phyloP scores from a whole-genome alignment of 2,113 vertebrate genomes.

The Equus quagga region DNA sequence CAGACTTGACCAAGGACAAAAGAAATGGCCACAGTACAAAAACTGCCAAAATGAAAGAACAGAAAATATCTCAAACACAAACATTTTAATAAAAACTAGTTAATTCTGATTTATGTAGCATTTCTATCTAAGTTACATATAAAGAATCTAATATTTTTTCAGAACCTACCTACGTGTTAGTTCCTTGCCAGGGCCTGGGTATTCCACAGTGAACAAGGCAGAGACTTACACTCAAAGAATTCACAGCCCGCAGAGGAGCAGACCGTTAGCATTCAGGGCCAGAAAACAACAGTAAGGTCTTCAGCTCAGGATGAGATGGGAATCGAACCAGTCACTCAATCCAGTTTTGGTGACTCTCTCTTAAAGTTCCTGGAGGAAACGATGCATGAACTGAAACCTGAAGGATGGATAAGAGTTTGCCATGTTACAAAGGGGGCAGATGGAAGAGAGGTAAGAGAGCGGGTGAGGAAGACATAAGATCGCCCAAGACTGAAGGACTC shows the following conservation, averaged over 20 bases:
- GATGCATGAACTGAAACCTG: background rate
- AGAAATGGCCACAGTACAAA: background rate
- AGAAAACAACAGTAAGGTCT: background rate
- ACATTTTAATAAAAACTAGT: background rate
- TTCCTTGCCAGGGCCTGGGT: background rate
- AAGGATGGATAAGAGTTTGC: background rate
- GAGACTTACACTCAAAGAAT: background rate
- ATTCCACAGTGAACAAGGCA: background rate
- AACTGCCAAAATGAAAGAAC: background rate
- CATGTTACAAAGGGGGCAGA: background rate
- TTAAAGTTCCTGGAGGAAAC: background rate
- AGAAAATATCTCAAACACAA: background rate
- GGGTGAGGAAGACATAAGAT: background rate
- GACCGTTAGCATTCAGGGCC: background rate
- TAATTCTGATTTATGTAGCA: background rate
- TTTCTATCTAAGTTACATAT: background rate
- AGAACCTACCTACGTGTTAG: background rate
- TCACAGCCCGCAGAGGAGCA: background rate
- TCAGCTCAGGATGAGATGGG: background rate
- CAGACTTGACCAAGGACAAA: background rate
- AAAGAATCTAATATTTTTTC: conserved; percentile 17
- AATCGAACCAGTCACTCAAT: background rate
- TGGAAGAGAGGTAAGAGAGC: background rate
- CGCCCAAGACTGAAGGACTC: background rate
- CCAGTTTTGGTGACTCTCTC: background rate